A percentile compares a stretch with the other conserved stretches of the same genome.
These are phyloP conservation scores for Campoletis raptor DNA, from an alignment of 2,888 invertebrate genomes.

Conservation along the genomic window DNA sequence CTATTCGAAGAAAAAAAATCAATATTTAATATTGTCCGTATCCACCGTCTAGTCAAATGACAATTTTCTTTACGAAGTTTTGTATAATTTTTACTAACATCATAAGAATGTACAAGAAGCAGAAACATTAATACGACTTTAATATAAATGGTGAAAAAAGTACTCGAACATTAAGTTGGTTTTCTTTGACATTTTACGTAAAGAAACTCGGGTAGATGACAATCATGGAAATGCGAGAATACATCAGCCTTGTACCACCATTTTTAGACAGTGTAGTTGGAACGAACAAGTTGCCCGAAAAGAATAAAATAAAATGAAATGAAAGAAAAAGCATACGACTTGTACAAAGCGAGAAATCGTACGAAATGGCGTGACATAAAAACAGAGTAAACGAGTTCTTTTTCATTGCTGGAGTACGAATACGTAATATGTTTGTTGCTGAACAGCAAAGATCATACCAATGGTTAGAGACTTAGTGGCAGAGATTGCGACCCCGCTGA, in stretches of 20 bases:
- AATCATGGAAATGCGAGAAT: conserved; percentile 4
- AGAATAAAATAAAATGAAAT: not conserved
- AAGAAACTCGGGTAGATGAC: not conserved
- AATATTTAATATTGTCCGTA: too few relatives aligned
- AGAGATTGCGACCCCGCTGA: conserved; percentile 21
- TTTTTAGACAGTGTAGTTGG: not conserved
- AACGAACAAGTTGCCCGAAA: conserved; percentile 5
- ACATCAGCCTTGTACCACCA: not conserved
- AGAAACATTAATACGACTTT: too few relatives aligned
- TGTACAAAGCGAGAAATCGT: conserved; percentile 6
- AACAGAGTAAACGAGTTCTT: conserved; percentile 44
- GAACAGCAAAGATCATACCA: conserved; percentile 34
- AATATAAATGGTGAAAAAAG: too few relatives aligned
- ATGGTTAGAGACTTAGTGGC: conserved; percentile 9
- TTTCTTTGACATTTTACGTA: conserved; percentile 1
- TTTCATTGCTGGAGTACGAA: conserved; percentile 7
- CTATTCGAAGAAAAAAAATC: not conserved
- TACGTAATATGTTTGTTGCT: conserved; percentile 26
- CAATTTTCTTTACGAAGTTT: not conserved
- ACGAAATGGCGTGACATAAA: conserved; percentile 31
- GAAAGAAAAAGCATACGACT: conserved; percentile 24
- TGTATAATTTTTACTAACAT: not conserved
- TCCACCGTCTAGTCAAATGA: not conserved
- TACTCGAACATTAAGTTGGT: not conserved
- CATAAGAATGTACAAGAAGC: too few relatives aligned